These are phyloP conservation scores for Craseonycteris thonglongyai DNA, from an alignment of 2,113 vertebrate species.

Conservation along the genomic window DNA sequence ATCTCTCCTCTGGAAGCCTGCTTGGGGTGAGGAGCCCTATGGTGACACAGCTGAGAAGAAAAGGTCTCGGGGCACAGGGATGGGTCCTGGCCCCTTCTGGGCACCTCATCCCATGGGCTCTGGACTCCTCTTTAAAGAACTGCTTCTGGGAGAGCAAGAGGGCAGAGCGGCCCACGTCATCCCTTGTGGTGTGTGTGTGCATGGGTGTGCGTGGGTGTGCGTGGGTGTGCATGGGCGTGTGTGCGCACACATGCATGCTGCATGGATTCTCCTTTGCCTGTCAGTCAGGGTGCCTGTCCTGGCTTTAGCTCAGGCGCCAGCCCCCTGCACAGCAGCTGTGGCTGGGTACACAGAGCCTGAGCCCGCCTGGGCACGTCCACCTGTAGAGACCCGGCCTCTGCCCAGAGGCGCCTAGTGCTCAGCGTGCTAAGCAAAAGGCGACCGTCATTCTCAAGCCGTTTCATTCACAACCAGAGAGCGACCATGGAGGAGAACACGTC, in stretches of 20 bases:
- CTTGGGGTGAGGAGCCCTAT: neutral
- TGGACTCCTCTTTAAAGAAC: neutral
- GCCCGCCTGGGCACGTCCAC: neutral
- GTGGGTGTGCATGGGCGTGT: fast-evolving
- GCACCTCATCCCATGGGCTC: neutral
- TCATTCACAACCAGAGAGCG: too few species aligned
- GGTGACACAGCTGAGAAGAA: neutral
- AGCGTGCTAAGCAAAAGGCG: neutral
- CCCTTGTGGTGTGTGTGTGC: neutral
- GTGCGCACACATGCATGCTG: too few species aligned
- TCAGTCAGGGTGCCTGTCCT: too few species aligned
- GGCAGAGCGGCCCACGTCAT: neutral
- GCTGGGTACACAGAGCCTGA: neutral
- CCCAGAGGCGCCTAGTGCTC: neutral
- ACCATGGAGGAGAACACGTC: neutral
- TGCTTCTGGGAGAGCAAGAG: neutral
- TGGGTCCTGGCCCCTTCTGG: neutral
- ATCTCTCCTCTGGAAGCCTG: neutral
- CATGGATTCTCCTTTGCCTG: neutral
- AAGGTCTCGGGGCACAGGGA: neutral
- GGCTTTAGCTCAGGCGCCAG: neutral
- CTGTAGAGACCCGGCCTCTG: neutral
- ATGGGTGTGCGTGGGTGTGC: fast-evolving
- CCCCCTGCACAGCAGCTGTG: neutral
- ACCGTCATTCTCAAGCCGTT: neutral